Conservation (phyloP, 2,113 vertebrate species). For the Condylura cristata region DNA sequence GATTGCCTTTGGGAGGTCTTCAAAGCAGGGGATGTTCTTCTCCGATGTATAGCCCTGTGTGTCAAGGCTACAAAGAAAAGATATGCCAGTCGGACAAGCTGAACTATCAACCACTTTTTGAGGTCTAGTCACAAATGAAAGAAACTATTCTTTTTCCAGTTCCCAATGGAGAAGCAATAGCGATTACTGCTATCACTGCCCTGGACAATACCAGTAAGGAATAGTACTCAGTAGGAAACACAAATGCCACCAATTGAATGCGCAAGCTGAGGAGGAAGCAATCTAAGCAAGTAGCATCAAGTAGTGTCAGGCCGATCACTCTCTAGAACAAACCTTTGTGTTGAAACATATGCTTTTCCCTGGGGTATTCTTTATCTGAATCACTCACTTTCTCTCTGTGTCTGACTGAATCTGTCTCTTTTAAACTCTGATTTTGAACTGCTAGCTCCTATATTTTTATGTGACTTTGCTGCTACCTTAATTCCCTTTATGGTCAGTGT, state of each 20-base stretch:
- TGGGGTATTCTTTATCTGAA: slow-evolving; percentile 31
- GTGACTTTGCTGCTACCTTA: neutral
- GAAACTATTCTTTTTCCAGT: neutral
- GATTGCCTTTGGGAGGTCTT: slow-evolving; percentile 14
- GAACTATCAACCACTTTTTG: neutral
- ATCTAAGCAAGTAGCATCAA: neutral
- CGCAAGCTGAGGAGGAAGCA: neutral
- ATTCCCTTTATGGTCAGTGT: neutral
- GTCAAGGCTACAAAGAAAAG: neutral
- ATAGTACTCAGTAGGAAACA: neutral
- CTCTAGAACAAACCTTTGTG: neutral
- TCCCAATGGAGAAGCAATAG: neutral
- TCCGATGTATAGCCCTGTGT: neutral
- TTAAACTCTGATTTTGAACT: slow-evolving; percentile 50
- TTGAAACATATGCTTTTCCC: neutral
- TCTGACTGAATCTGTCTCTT: neutral
- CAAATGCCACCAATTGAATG: neutral
- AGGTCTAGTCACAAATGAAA: slow-evolving; percentile 47
- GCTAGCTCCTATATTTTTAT: neutral
- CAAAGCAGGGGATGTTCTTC: neutral
- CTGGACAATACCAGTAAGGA: neutral
- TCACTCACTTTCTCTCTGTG: neutral
- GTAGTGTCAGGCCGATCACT: neutral
- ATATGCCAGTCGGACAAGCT: neutral
- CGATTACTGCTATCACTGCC: neutral